Evolutionary conservation across 1,140 invertebrate genomes (phyloP), one percentile per base, ranked within the genome.

Genomic region (Neomicropteryx cornuta): DNA sequence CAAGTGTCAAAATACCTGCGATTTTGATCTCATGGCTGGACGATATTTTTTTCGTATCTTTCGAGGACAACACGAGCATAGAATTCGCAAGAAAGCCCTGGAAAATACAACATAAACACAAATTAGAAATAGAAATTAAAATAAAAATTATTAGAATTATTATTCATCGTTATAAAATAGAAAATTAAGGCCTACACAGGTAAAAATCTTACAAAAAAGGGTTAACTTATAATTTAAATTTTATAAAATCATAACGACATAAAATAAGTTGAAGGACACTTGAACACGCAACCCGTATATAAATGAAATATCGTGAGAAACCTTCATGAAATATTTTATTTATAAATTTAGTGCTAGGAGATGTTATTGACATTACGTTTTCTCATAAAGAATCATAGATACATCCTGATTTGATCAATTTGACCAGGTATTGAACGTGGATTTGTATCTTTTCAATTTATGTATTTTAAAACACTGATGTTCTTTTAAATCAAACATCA

Each of bases 51-150:
- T 69, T 38, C 80, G 71, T 46, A 86, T 73, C 49, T 77, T 75
- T 32, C 80, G 68, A 1, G 83, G 83, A 58, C 84, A 87, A 63
- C 83, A 87, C 18, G 77, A 79, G 57, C 83, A 87, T 22, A 87
- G 60, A 42, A 87, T 82, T 43, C 83, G 73, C 21, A 83, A 75
- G 60, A 87, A 87, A 19, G 84, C 84, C 60, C 84, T 87, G 75
- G 3, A 75, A 79, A 52, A 65, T 61, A 52, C 23, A 13, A 27
- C 23, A 27, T 27, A 27, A 27, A 27, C 23, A 29, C 20, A 42
- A 46, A 24, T 35, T 38, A 33, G 21, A 39, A 18, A 39, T 33
- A 30, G 29, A 28, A 2, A 24, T 33, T 14, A 29, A 38, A 32
- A 36, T 33, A 20, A 24, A 45, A 4, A 10, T 6, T n/a, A 13